A percentile compares a stretch with the other conserved stretches of the same genome.
phyloP scores from a whole-genome alignment of 2,113 vertebrate genomes.

The Salvelinus alpinus region DNA sequence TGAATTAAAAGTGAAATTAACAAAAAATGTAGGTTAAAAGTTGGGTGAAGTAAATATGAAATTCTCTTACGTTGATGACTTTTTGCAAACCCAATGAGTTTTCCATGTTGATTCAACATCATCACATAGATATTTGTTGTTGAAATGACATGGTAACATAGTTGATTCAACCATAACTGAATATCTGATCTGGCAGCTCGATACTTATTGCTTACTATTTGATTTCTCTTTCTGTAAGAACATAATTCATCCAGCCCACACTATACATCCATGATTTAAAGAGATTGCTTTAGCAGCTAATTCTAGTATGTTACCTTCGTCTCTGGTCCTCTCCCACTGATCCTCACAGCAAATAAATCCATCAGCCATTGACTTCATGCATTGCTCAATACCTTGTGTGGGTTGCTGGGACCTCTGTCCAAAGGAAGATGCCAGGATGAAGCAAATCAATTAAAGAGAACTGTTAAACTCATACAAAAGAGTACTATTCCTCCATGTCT shows the following conservation, averaged over 20 bases:
- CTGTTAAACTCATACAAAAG: neutral
- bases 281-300: slow-evolving; percentile 51
- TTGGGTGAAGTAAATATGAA: no score
- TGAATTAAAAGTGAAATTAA: no score
- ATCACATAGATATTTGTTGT: no score
- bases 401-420: slow-evolving; percentile 8
- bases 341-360: slow-evolving; percentile 56
- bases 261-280: slow-evolving; percentile 41
- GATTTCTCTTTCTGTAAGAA: slow-evolving; percentile 36
- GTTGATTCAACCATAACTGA: neutral
- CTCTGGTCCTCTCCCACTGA: slow-evolving; percentile 42
- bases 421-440: neutral
- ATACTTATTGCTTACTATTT: slow-evolving; percentile 13
- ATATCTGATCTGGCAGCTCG: slow-evolving; percentile 30
- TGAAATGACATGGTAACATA: no score
- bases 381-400: slow-evolving; percentile 24
- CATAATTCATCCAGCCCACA: slow-evolving; percentile 37
- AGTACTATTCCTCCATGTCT: neutral
- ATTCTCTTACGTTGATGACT: no score
- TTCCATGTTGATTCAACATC: no score
- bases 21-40: no score
- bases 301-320: slow-evolving; percentile 5
- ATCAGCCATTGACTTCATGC: slow-evolving; percentile 33
- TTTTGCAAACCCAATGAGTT: no score
- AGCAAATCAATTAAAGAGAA: neutral